Conservation (phyloP, 1,140 invertebrate species). For the Drosophila dunni region DNA sequence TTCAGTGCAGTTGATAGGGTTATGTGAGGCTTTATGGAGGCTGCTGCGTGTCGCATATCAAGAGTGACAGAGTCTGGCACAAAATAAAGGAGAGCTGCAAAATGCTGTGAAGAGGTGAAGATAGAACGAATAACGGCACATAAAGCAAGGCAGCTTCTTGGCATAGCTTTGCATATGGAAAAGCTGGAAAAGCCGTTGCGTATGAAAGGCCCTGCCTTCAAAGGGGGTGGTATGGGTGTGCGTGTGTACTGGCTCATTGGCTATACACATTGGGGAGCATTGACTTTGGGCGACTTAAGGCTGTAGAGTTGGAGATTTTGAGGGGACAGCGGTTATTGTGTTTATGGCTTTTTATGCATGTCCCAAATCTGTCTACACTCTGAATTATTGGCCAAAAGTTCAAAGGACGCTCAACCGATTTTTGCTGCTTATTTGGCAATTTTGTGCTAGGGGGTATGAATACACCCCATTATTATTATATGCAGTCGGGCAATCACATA, state of each 20-base stretch:
- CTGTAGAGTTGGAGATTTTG: no score
- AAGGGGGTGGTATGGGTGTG: slow-evolving; percentile 3
- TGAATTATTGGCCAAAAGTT: slow-evolving; percentile 75
- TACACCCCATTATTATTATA: neutral
- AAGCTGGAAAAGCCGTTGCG: slow-evolving; percentile 22
- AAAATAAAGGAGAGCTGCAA: neutral
- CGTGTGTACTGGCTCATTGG: neutral
- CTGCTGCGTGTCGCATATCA: slow-evolving; percentile 51
- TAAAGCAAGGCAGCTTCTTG: slow-evolving; percentile 51
- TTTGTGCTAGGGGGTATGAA: neutral
- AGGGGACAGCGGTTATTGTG: slow-evolving; percentile 47
- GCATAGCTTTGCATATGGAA: slow-evolving; percentile 45
- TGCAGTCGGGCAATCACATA: slow-evolving; percentile 44
- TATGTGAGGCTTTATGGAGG: slow-evolving; percentile 41
- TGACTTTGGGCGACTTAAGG: neutral
- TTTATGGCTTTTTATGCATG: slow-evolving; percentile 57
- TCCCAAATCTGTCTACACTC: slow-evolving; percentile 56
- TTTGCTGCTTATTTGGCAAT: slow-evolving; percentile 46
- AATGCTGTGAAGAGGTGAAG: slow-evolving; percentile 21
- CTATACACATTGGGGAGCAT: slow-evolving; percentile 3
- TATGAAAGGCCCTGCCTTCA: slow-evolving; percentile 15
- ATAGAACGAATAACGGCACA: slow-evolving; percentile 27
- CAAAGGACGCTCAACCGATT: slow-evolving; percentile 54
- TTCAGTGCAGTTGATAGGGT: slow-evolving; percentile 38
- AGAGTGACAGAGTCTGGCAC: slow-evolving; percentile 18